Conservation (phyloP, 2,797 vertebrate species). For the Pachyuromys duprasi region DNA sequence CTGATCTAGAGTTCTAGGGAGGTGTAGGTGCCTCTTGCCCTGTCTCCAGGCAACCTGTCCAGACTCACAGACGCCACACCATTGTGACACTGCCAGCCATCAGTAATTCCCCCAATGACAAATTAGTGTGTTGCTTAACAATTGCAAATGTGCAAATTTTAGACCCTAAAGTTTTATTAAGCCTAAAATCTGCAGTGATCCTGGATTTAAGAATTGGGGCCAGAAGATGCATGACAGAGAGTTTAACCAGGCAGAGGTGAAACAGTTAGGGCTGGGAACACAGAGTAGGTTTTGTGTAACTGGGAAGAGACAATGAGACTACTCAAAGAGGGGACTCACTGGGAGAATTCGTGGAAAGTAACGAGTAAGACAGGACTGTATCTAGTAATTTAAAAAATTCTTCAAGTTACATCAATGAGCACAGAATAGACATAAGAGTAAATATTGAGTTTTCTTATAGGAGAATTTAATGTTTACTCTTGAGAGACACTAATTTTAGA, state of each 20-base stretch:
- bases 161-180: conserved; percentile 39
- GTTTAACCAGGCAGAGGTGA: background rate
- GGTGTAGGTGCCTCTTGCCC: background rate
- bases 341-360: conserved; percentile 22
- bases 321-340: conserved; percentile 3
- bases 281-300: background rate
- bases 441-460: background rate
- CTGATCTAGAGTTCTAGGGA: background rate
- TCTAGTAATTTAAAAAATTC: conserved; percentile 28
- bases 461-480: conserved; percentile 31
- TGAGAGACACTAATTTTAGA: conserved; percentile 44
- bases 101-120: background rate
- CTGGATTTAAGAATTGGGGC: background rate
- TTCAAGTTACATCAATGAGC: conserved; percentile 14
- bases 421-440: conserved; percentile 8
- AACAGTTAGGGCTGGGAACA: background rate
- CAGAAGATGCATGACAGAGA: background rate
- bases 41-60: background rate
- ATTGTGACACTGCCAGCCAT: background rate
- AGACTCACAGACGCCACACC: background rate
- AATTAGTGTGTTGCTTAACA: conserved; percentile 33
- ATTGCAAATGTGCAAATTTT: conserved; percentile 22
- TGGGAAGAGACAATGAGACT: background rate
- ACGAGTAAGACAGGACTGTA: conserved; percentile 4
- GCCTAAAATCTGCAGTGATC: background rate